Evolutionary conservation across 2,888 invertebrate genomes (phyloP), one percentile per base, ranked within the genome.

Genomic region (Scelioninae gen. 2): DNA sequence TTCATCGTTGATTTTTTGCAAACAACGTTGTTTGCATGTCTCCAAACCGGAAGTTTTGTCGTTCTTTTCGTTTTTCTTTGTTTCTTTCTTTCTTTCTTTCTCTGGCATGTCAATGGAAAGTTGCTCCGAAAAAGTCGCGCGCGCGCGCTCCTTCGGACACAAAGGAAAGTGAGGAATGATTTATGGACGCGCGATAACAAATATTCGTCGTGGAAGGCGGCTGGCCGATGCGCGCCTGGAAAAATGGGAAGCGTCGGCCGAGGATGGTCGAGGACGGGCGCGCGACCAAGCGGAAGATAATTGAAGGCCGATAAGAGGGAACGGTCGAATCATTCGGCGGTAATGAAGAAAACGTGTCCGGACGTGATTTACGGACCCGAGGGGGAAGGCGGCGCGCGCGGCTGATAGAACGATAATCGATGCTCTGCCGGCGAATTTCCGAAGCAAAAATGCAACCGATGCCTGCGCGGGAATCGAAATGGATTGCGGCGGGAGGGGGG

Each of bases 131-230:
- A 46, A 50, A 61, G 52, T 52, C 25, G 33, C 11, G 11, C 35
- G 13, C 19, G 31, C 10, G 35, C 18, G 18, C 16, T 11, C 11
- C 16, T 19, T 19, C 46, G 28, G 28, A 39, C 35, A 64, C 52
- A 65, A 55, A 55, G 64, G 64, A 65, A 53, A 65, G 64, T 55
- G 55, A 65, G 46, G 15, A 46, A 55, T 46, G 64, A 55, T 65
- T 65, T 55, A 65, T 65, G 46, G 39, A 15, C 10, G 45, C 45
- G 28, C 45, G 64, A 65, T 65, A 65, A 65, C 64, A 46, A 45
- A 46, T 65, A 55, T 65, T 46, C 46, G 46, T 55, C 55, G 53
- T 53, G 64, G 55, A 35, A 37, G 46, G 15, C 53, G 1, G 28
- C 28, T n/a, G n/a, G n/a, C 2, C 35, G 13, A n/a, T 11, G 35